Conservation (phyloP, 1,140 invertebrate genomes). For the Orussus abietinus region DNA sequence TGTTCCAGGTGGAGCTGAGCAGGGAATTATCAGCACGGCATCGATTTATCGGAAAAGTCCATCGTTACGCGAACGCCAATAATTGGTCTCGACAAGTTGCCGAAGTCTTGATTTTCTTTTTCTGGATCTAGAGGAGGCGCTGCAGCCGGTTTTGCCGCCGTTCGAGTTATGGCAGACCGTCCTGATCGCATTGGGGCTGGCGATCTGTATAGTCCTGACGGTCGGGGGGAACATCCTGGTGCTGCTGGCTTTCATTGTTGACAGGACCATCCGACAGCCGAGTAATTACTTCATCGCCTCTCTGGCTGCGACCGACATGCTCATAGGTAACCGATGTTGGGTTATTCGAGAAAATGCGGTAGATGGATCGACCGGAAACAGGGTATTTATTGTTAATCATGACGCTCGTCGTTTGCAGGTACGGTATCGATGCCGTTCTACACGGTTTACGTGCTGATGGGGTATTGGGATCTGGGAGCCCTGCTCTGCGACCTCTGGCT, state of each 20-base stretch:
- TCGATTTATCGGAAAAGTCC: no score
- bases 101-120: no score
- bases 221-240: slow-evolving; percentile 96
- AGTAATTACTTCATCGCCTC: slow-evolving; percentile 99
- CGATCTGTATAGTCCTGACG: slow-evolving; percentile 86
- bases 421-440: slow-evolving; percentile 93
- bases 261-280: slow-evolving; percentile 94
- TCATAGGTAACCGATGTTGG: slow-evolving; percentile 81
- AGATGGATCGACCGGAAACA: no score
- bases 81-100: no score
- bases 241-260: slow-evolving; percentile 92
- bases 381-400: no score
- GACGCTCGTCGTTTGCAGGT: slow-evolving; percentile 68
- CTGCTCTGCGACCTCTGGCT: slow-evolving; percentile 98
- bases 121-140: slow-evolving; percentile 32
- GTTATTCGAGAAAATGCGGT: no score
- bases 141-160: slow-evolving; percentile 69
- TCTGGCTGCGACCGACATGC: slow-evolving; percentile 94
- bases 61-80: no score
- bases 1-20: no score
- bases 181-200: slow-evolving; percentile 85
- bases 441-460: slow-evolving; percentile 92
- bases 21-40: no score
- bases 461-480: slow-evolving; percentile 95
- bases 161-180: slow-evolving; percentile 89